Evolutionary conservation across 2,113 vertebrate species (phyloP).

Genomic region (Pygoscelis adeliae): DNA sequence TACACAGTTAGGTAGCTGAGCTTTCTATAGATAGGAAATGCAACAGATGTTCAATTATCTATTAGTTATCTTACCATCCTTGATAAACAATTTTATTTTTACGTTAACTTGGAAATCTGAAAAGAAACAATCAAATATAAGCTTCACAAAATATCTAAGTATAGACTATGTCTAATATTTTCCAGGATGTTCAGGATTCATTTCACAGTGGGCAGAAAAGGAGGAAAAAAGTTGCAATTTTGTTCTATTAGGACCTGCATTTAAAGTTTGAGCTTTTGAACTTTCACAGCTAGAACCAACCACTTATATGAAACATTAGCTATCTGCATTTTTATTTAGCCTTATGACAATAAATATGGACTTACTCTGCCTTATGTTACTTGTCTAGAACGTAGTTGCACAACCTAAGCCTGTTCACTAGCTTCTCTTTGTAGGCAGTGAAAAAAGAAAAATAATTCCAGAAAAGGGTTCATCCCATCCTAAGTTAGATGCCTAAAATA

Average conservation of each 20-base stretch:
- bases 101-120: neutral
- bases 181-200: neutral
- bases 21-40: neutral
- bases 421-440: neutral
- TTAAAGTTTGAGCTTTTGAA: neutral
- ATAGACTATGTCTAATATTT: neutral
- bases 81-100: neutral
- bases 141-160: neutral
- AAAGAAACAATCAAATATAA: neutral
- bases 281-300: neutral
- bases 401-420: neutral
- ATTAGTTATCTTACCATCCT: neutral
- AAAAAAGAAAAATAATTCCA: neutral
- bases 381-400: neutral
- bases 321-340: neutral
- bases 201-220: neutral
- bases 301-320: neutral
- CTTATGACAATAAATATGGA: neutral
- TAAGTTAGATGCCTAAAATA: neutral
- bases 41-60: neutral
- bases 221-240: neutral
- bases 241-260: neutral
- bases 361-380: neutral
- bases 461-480: accelerated
- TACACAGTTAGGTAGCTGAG: neutral